Conservation (phyloP, 92 coral and sea anemone species). For the Phenganax marumi region DNA sequence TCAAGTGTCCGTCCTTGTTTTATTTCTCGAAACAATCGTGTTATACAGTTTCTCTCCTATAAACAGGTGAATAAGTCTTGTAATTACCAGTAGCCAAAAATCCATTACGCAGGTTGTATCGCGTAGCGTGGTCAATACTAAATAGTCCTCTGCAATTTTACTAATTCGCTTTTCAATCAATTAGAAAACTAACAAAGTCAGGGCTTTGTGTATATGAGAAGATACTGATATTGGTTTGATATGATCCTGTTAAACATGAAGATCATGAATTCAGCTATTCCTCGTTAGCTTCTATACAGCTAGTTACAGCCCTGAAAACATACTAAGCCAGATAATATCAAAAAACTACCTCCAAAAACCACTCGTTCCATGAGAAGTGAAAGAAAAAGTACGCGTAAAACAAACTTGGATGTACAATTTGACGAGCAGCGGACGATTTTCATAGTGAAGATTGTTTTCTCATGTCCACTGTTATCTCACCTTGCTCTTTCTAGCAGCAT, state of each 20-base stretch:
- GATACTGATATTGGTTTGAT: too few species aligned
- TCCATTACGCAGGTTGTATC: too few species aligned
- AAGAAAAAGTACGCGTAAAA: neutral
- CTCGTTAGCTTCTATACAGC: neutral
- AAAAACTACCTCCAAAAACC: neutral
- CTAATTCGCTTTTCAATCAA: too few species aligned
- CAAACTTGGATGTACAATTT: neutral
- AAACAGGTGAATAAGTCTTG: too few species aligned
- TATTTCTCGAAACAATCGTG: too few species aligned
- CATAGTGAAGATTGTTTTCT: neutral
- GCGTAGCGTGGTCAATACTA: too few species aligned
- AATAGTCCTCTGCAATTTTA: too few species aligned
- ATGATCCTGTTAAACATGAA: neutral
- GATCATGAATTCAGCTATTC: neutral
- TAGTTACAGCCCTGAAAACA: neutral
- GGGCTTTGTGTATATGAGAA: too few species aligned
- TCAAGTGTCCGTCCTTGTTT: too few species aligned
- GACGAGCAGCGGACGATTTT: neutral
- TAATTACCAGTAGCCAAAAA: too few species aligned
- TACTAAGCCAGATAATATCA: neutral
- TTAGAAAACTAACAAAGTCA: too few species aligned
- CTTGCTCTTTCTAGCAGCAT: neutral
- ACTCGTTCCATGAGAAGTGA: neutral
- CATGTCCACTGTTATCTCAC: neutral
- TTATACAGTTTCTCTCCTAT: too few species aligned